These are phyloP conservation scores for Troides helena DNA, from an alignment of 2,888 invertebrate species.

Conservation along the genomic window DNA sequence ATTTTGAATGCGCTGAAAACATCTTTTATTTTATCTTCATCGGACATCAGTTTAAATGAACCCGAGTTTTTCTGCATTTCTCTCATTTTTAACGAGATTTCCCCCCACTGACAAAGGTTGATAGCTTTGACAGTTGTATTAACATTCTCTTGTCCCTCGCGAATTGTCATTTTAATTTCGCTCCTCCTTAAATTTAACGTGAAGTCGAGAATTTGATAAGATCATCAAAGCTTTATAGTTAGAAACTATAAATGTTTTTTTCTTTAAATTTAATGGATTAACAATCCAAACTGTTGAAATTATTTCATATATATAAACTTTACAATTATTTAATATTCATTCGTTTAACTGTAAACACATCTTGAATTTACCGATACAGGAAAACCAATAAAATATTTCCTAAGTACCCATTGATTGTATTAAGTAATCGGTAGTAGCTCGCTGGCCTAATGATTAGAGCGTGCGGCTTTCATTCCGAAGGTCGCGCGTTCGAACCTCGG, in stretches of 20 bases:
- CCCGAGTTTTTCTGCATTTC: slow-evolving; percentile 63
- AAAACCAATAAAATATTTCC: too few species aligned
- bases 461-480: too few species aligned
- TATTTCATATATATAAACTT: too few species aligned
- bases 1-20: slow-evolving; percentile 57
- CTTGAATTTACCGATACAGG: too few species aligned
- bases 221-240: slow-evolving; percentile 34
- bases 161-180: slow-evolving; percentile 40
- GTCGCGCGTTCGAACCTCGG: too few species aligned
- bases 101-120: slow-evolving; percentile 50
- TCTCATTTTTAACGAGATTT: slow-evolving; percentile 65
- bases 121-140: slow-evolving; percentile 66
- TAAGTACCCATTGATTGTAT: too few species aligned
- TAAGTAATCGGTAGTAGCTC: too few species aligned
- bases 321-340: too few species aligned
- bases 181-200: slow-evolving; percentile 40
- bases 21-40: slow-evolving; percentile 60
- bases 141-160: slow-evolving; percentile 54
- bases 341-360: too few species aligned
- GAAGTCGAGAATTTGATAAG: slow-evolving; percentile 43
- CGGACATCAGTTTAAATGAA: slow-evolving; percentile 62
- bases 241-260: background rate
- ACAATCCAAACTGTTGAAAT: background rate
- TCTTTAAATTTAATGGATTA: background rate
- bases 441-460: too few species aligned